These are phyloP conservation scores for Danaus melanippus DNA, from an alignment of 1,140 invertebrate genomes.

Conservation along the genomic window DNA sequence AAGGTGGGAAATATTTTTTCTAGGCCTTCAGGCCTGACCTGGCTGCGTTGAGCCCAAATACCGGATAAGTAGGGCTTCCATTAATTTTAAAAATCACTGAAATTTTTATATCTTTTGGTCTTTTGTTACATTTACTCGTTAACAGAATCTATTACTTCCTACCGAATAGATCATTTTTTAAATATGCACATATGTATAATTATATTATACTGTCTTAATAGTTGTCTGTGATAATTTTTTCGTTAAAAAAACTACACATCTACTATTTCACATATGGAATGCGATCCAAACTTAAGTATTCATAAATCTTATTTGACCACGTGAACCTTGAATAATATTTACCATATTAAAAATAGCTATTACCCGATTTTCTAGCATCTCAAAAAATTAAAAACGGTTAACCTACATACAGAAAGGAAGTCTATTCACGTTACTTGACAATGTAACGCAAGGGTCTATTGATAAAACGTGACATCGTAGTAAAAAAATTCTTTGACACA, in stretches of 20 bases:
- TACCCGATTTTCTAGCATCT: not conserved
- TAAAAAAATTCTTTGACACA: slow-evolving; percentile 12
- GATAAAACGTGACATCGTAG: slow-evolving; percentile 14
- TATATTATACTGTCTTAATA: too few species aligned
- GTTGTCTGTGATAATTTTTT: too few species aligned
- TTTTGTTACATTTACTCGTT: too few species aligned
- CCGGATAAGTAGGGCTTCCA: slow-evolving; percentile 8
- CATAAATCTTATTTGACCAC: too few species aligned
- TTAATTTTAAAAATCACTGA: slow-evolving; percentile 7
- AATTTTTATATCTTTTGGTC: not conserved
- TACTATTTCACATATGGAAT: too few species aligned
- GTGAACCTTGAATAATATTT: too few species aligned
- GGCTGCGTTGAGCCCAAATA: slow-evolving; percentile 1
- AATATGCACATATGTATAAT: too few species aligned
- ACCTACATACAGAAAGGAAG: slow-evolving; percentile 13
- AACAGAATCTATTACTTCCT: too few species aligned
- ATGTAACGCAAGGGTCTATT: slow-evolving; percentile 12
- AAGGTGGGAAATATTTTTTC: slow-evolving; percentile 23
- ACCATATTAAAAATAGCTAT: too few species aligned
- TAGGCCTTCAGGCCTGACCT: slow-evolving; percentile 8
- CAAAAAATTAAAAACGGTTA: slow-evolving; percentile 2
- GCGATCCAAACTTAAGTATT: too few species aligned
- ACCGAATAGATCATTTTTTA: too few species aligned
- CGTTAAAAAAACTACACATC: too few species aligned
- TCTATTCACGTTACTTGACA: slow-evolving; percentile 20